phyloP scores from a whole-genome alignment of 2,888 invertebrate species.

The Cantharis nigra region DNA sequence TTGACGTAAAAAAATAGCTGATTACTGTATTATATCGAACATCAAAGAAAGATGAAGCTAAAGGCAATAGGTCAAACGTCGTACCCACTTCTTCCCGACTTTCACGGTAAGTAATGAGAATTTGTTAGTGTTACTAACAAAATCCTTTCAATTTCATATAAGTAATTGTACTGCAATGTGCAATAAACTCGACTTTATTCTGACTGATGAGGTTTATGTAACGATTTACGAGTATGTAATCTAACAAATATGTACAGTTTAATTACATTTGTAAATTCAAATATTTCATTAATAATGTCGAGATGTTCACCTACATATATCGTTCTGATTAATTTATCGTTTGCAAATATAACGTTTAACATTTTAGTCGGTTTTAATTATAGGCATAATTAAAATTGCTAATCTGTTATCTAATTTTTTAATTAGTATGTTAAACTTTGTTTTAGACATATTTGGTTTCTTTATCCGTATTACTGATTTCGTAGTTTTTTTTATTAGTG shows the following conservation, averaged over 20 bases:
- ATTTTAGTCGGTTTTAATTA: neutral
- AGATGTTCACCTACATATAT: neutral
- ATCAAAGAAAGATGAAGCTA: conserved; percentile 10
- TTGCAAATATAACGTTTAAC: neutral
- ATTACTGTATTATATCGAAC: conserved; percentile 9
- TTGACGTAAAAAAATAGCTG: neutral
- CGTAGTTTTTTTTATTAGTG: neutral
- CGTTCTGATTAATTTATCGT: neutral
- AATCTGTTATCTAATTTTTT: neutral
- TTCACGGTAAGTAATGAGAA: conserved; percentile 18
- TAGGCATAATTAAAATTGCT: neutral
- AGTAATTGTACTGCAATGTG: neutral
- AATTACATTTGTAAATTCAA: neutral
- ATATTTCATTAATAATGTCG: neutral
- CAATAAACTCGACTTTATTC: neutral
- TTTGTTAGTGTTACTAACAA: conserved; percentile 5
- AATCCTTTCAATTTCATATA: conserved; percentile 15
- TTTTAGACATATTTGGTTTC: neutral
- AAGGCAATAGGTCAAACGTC: conserved; percentile 18
- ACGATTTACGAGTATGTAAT: neutral
- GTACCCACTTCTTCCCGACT: conserved; percentile 5
- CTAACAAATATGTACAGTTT: neutral
- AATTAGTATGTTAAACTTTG: neutral
- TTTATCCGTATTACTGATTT: neutral
- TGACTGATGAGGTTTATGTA: conserved; percentile 5